A percentile compares a stretch with the other conserved stretches of the same genome.
Conservation (phyloP, 2,888 invertebrate species). For the Mylabris sibirica region DNA sequence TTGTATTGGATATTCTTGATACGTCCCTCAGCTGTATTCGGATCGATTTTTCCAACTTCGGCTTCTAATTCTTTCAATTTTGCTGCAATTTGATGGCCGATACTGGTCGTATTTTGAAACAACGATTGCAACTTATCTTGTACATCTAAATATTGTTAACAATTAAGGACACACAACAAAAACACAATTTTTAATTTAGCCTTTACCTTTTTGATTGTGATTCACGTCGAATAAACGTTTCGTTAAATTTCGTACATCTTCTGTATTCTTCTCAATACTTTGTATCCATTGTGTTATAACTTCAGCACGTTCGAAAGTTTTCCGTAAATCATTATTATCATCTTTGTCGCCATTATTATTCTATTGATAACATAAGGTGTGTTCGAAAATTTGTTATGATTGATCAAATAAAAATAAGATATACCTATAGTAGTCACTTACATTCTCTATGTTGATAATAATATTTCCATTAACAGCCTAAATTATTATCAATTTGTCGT, state of each 20-base stretch:
- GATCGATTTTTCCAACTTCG: slow-evolving; percentile 39
- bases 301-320: slow-evolving; percentile 47
- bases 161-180: too few species aligned
- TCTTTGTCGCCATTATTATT: slow-evolving; percentile 9
- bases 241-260: slow-evolving; percentile 36
- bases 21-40: slow-evolving; percentile 51
- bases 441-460: slow-evolving; percentile 35
- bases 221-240: slow-evolving; percentile 41
- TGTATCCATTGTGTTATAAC: slow-evolving; percentile 64
- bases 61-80: slow-evolving; percentile 50
- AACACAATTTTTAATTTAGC: too few species aligned
- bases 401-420: slow-evolving; percentile 1
- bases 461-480: slow-evolving; percentile 31
- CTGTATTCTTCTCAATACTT: slow-evolving; percentile 63
- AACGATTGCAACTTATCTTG: slow-evolving; percentile 45
- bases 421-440: slow-evolving; percentile 28
- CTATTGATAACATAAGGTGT: slow-evolving; percentile 11
- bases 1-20: slow-evolving; percentile 64
- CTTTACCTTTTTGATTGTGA: slow-evolving; percentile 45
- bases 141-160: slow-evolving; percentile 37
- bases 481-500: slow-evolving; percentile 24
- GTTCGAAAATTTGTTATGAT: slow-evolving; percentile 9
- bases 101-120: slow-evolving; percentile 50
- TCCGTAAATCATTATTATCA: slow-evolving; percentile 34
- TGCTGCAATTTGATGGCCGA: slow-evolving; percentile 44